phyloP scores from a whole-genome alignment of 1,140 invertebrate genomes.

The Aphaenogaster rudis region DNA sequence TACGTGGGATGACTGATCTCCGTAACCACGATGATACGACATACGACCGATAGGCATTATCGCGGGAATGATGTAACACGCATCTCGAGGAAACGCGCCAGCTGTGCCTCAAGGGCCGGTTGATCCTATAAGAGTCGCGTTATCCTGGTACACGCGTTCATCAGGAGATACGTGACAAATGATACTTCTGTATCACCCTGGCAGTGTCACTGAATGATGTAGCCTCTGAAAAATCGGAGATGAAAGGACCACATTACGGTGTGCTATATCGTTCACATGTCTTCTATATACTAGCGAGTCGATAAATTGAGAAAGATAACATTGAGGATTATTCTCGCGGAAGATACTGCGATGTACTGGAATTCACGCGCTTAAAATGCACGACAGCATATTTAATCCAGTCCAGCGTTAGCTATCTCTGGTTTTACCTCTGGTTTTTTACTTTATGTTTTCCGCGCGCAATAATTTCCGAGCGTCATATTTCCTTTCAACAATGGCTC shows the following conservation, averaged over 20 bases:
- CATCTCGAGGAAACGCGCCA: not conserved
- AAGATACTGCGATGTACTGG: not conserved
- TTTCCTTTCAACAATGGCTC: not conserved
- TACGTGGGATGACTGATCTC: constrained; percentile 25
- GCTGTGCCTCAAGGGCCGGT: constrained; percentile 3
- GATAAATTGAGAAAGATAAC: constrained; percentile 3
- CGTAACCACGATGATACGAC: constrained; percentile 21
- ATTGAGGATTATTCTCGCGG: not conserved
- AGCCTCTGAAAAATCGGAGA: constrained; percentile 4
- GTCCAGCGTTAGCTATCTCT: not conserved
- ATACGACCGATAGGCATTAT: constrained; percentile 23
- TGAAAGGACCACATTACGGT: not conserved
- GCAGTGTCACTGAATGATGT: not conserved
- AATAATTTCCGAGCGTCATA: not conserved
- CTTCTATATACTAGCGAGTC: not conserved
- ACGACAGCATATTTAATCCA: constrained; percentile 6
- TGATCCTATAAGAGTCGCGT: constrained; percentile 9
- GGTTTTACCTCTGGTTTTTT: not conserved
- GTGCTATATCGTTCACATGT: not conserved
- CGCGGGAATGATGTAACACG: constrained; percentile 1
- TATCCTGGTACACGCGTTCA: not conserved
- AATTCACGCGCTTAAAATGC: constrained; percentile 9
- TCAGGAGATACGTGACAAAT: constrained; percentile 41
- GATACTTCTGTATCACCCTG: not conserved
- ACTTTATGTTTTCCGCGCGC: not conserved